These are phyloP conservation scores for Rhinogobius similis DNA, from an alignment of 2,113 vertebrate genomes.

Conservation along the genomic window DNA sequence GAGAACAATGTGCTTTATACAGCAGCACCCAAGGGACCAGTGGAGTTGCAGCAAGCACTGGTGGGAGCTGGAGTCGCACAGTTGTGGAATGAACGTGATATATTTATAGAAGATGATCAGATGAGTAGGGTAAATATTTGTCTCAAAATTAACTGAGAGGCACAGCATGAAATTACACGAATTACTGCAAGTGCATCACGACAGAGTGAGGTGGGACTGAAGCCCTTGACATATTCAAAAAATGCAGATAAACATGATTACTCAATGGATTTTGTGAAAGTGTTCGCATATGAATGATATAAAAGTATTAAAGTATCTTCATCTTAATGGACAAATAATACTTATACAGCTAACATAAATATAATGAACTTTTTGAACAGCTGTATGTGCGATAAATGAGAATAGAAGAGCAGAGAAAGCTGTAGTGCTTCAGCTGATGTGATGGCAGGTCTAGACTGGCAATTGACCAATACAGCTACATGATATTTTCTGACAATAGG, in stretches of 20 bases:
- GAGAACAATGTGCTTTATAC: constrained; percentile 11
- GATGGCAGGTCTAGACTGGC: neutral
- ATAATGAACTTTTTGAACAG: neutral
- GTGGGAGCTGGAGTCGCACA: neutral
- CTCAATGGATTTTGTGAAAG: neutral
- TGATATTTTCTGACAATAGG: constrained; percentile 22
- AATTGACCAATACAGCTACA: constrained; percentile 16
- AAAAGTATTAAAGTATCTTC: neutral
- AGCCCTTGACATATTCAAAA: constrained; percentile 29
- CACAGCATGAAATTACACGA: neutral
- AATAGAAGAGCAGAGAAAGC: neutral
- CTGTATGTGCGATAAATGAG: neutral
- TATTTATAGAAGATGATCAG: constrained; percentile 7
- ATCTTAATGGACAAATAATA: neutral
- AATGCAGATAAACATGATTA: neutral
- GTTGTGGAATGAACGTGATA: neutral
- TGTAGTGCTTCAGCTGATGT: constrained; percentile 5
- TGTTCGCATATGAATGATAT: neutral
- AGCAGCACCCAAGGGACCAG: constrained; percentile 13
- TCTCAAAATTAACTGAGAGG: neutral
- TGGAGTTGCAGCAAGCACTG: constrained; percentile 2
- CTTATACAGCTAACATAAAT: neutral
- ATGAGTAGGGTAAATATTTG: neutral
- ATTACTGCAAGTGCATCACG: constrained; percentile 1
- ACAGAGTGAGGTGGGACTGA: constrained; percentile 26